Base-by-base conservation (phyloP, 1,140 invertebrate genomes). In the Hesperophylax magnus region DNA sequence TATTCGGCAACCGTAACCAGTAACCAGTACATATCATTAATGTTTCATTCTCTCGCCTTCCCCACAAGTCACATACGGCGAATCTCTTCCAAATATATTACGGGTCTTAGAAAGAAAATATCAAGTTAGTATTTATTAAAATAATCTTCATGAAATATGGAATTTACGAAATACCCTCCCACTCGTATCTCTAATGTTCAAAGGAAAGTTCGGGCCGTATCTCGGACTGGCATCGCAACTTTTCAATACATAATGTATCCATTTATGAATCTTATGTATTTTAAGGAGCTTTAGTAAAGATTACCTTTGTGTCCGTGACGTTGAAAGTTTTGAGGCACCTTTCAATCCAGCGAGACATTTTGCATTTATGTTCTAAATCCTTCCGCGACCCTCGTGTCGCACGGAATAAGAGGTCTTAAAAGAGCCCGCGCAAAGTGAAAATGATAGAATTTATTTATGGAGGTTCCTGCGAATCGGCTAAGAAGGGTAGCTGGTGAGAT, bases 391-490 rank as follows among this genome's bases (percentile, higher is more conserved):
- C 60, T 76, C 60, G 34, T 39, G 27, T 60, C 72, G 24, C 31
- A 18, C 27, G 54, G 24, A 76, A 39, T 60, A 76, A 76, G 54
- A 31, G 24, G 11, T 39, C 24, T 9, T 17, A 78, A 67, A 78
- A 67, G 52, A 47, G 39, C 63, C 63, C 63, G n/a, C 27, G 61
- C 34, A 47, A 80, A 71, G 67, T 63, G 72, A 74, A 63, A 76
- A 81, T 76, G 63, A 76, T 77, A 67, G 69, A 81, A 81, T 81
- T 81, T 81, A 81, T 81, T 77, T 81, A 81, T 75, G 75, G 24
- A 24, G 69, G 71, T 18, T 67, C 17, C 56, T 72, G 52, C 63
- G 78, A 78, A 81, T 58, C 47, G 77, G 63, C 65, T 60, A 27
- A 53, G 27, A 20, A 31, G 34, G 18, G 22, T 24, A 20, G 31